Evolutionary conservation across 2,113 vertebrate genomes (phyloP).

Genomic region (Brachypodius melanocephalos): DNA sequence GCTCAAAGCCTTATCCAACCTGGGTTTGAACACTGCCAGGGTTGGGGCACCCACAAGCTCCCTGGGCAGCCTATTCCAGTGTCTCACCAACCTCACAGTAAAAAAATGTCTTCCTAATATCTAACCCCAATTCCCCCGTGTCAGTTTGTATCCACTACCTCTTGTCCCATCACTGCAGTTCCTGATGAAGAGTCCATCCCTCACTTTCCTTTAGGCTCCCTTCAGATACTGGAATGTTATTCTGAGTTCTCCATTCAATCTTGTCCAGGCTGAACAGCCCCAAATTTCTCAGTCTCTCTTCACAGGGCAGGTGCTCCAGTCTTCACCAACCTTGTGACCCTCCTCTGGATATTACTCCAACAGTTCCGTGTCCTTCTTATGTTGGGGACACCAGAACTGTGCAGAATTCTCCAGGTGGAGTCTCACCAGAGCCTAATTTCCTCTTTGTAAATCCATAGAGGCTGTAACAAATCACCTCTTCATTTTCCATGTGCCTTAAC

Average conservation of each 20-base stretch:
- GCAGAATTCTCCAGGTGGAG: too few relatives aligned
- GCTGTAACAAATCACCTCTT: background rate
- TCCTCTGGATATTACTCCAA: accelerated
- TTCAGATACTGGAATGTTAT: background rate
- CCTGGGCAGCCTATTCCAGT: background rate
- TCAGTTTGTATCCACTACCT: background rate
- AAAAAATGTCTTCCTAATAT: background rate
- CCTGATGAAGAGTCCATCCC: background rate
- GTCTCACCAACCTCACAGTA: background rate
- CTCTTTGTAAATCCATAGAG: background rate
- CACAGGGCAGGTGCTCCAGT: background rate
- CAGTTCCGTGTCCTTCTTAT: background rate
- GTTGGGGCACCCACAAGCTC: background rate
- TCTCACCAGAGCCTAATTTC: background rate
- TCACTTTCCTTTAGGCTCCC: background rate
- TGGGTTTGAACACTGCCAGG: background rate
- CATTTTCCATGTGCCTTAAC: background rate
- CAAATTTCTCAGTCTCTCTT: background rate
- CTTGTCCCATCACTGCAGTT: background rate
- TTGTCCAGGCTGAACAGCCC: background rate
- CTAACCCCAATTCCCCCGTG: background rate
- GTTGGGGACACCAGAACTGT: background rate
- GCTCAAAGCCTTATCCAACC: background rate
- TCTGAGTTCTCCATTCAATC: background rate
- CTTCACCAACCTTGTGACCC: background rate